Evolutionary conservation across 2,888 invertebrate genomes (phyloP).

Genomic region (Masnerella sp.): DNA sequence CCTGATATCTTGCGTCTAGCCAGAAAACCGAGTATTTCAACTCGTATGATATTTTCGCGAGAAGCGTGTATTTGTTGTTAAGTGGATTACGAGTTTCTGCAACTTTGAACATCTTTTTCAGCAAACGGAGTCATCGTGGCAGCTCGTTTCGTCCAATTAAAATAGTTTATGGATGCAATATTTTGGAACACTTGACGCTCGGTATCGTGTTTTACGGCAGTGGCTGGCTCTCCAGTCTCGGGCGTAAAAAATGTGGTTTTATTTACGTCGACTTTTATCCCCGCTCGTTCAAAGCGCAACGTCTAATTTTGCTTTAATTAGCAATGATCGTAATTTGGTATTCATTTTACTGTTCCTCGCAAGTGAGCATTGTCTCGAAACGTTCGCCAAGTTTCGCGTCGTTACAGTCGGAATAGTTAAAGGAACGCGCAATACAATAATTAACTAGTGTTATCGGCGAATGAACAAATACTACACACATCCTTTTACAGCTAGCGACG

Average conservation of each 20-base stretch:
- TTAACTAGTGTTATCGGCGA: constrained; percentile 52
- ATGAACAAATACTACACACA: constrained; percentile 51
- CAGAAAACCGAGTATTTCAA: too few relatives aligned
- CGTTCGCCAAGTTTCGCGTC: constrained; percentile 37
- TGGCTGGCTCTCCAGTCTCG: constrained; percentile 20
- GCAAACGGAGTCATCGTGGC: not conserved
- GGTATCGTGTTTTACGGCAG: constrained; percentile 22
- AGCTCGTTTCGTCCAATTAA: constrained; percentile 26
- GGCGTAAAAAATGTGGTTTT: constrained; percentile 25
- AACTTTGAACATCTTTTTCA: too few relatives aligned
- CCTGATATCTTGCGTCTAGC: too few relatives aligned
- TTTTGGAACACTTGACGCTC: constrained; percentile 35
- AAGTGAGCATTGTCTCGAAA: constrained; percentile 45
- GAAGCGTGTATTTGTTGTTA: too few relatives aligned
- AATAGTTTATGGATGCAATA: constrained; percentile 28
- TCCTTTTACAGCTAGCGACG: constrained; percentile 44
- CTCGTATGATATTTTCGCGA: too few relatives aligned
- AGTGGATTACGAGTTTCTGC: too few relatives aligned
- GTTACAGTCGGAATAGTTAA: constrained; percentile 40
- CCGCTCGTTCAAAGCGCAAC: constrained; percentile 30
- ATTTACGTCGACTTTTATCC: constrained; percentile 37
- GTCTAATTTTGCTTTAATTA: constrained; percentile 41
- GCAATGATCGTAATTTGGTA: constrained; percentile 37
- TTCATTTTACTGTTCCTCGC: constrained; percentile 47
- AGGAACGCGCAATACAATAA: constrained; percentile 49